Evolutionary conservation across 2,113 vertebrate genomes (phyloP), one percentile per base, ranked within the genome.

Genomic region (Isurus oxyrinchus): DNA sequence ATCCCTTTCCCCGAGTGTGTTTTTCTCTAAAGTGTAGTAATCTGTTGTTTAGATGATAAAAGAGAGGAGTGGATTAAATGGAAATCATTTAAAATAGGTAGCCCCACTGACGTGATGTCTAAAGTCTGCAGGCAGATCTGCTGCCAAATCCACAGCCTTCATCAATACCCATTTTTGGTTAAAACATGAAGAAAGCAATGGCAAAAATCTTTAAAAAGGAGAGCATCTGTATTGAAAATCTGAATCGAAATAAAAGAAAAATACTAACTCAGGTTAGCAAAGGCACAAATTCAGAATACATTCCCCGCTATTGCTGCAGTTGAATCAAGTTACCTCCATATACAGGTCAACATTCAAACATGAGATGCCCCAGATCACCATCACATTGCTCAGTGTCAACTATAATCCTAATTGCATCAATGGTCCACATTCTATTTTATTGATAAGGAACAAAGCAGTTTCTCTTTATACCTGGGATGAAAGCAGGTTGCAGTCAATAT

Each of bases 401-500:
- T 72, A 31, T 13, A 95, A 55, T 95, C 44, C 27, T 40, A 94
- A 72, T 1, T 72, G 21, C 23, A 69, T 53, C 11, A 72, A 55
- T 63, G 35, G 25, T 72, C 44, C 25, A 69, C 27, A 95, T 72
- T 95, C 44, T 95, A 27, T 55, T 95, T 95, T 31, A 2, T 35
- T 76, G 67, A 31, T 59, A 91, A 59, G 49, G 87, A 53, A 90
- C 87, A 81, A 40, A 81, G n/a, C 79, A 57, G 8, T 40, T 86
- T 67, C 53, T 76, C 95, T 96, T 57, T 95, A 69, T 97, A 99
- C 99, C 99, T 99, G 99, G 96, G 99, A 99, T 8, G 99, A 99
- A 96, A 99, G 98, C 88, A 99, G 98, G 97, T 99, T 99, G 96
- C 99, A 99, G 97, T 99, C 99, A 93, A 99, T 98, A 96, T 99